phyloP scores from a whole-genome alignment of 2,888 invertebrate genomes.

The Chrysopilus asiliformis region DNA sequence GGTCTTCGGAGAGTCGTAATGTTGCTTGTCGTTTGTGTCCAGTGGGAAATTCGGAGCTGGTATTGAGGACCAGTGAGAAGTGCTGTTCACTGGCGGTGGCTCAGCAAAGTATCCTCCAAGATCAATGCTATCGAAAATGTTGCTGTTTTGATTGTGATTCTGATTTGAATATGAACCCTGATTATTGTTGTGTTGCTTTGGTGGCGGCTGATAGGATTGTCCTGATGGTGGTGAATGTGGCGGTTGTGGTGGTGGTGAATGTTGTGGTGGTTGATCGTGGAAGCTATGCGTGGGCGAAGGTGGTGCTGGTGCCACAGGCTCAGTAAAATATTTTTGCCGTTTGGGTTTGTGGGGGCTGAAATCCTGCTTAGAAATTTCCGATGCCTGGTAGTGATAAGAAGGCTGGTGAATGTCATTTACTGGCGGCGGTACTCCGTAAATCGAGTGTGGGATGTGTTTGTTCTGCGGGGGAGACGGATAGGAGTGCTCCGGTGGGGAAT shows the following conservation, averaged over 20 bases:
- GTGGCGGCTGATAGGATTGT: conserved; percentile 22
- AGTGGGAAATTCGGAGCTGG: conserved; percentile 25
- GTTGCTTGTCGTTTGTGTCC: too few relatives aligned
- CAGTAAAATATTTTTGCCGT: too few relatives aligned
- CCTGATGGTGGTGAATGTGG: conserved; percentile 9
- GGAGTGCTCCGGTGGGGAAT: not conserved
- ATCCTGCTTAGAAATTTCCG: too few relatives aligned
- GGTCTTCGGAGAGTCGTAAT: too few relatives aligned
- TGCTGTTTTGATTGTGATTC: too few relatives aligned
- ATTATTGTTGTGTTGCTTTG: too few relatives aligned
- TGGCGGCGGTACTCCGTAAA: conserved; percentile 9
- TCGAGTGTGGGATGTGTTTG: conserved; percentile 10
- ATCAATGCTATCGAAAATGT: too few relatives aligned
- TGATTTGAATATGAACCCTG: too few relatives aligned
- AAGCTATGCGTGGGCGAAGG: too few relatives aligned
- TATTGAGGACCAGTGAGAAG: conserved; percentile 10
- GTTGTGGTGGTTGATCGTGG: conserved; percentile 11
- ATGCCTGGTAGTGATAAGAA: conserved; percentile 4
- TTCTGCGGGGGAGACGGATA: not conserved
- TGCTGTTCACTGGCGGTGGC: conserved; percentile 18
- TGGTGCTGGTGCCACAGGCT: too few relatives aligned
- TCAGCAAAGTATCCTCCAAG: conserved; percentile 21
- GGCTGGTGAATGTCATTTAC: conserved; percentile 4
- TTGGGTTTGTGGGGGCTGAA: too few relatives aligned
- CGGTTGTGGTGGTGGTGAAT: conserved; percentile 6